Evolutionary conservation across 2,797 vertebrate genomes (phyloP).

Genomic region (Spinibarbus caldwelli): DNA sequence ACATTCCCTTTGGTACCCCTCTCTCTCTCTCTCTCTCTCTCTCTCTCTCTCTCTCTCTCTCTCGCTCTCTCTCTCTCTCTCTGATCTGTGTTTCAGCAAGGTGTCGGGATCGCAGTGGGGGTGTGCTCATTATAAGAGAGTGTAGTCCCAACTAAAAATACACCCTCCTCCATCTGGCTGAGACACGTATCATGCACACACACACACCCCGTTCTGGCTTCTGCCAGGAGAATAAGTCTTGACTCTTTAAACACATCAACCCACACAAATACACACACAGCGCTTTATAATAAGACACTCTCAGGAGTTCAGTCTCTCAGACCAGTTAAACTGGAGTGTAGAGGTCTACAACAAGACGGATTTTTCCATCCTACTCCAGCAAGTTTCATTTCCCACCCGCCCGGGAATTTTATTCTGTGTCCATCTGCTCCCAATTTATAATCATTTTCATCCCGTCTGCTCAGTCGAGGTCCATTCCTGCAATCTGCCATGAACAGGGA

Average conservation of each 20-base stretch:
- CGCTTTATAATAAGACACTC: slow-evolving; percentile 9
- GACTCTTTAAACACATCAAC: slow-evolving; percentile 31
- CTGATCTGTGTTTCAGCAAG: slow-evolving; percentile 65
- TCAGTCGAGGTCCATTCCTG: background rate
- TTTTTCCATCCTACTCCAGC: background rate
- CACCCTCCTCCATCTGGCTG: slow-evolving; percentile 38
- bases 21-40: slow-evolving; percentile 37
- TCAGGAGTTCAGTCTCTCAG: background rate
- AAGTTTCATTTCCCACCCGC: background rate
- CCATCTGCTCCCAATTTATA: slow-evolving; percentile 34
- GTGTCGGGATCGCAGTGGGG: slow-evolving; percentile 57
- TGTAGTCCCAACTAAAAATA: slow-evolving; percentile 71
- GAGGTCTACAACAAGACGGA: background rate
- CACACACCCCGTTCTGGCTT: slow-evolving; percentile 6
- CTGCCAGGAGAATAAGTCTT: slow-evolving; percentile 5
- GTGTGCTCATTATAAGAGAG: slow-evolving; percentile 70
- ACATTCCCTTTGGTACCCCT: slow-evolving; percentile 31
- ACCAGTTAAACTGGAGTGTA: slow-evolving; percentile 16
- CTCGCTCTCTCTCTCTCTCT: slow-evolving; percentile 28
- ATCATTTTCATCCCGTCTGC: slow-evolving; percentile 27
- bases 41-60: slow-evolving; percentile 40
- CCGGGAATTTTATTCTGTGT: background rate
- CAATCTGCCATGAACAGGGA: background rate
- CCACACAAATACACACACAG: slow-evolving; percentile 26
- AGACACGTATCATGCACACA: slow-evolving; percentile 16